Base-by-base conservation (phyloP, 2,113 vertebrate species). In the Charadrius vociferus region DNA sequence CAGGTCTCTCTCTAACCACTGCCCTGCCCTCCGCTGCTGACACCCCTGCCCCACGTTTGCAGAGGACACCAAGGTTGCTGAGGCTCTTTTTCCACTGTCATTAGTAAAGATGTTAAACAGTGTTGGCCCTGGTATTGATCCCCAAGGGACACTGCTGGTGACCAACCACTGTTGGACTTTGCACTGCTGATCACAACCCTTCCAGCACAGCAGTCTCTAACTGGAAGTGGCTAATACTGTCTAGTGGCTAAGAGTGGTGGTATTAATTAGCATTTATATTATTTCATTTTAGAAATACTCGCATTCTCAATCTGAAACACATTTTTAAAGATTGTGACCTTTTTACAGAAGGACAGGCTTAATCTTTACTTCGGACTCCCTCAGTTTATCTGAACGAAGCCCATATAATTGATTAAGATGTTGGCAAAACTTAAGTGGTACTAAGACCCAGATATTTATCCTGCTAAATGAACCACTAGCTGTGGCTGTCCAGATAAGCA, bases 1-100 rank as follows among this genome's bases (percentile, higher is more conserved):
- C 52, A 59, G 7, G 67, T 9, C 10, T 19, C 26, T 41, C 68
- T 36, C 24, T 52, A 12, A 10, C 49, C 6, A 3, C 75, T 86
- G 75, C 55, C 32, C 34, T 49, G 32, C n/a, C 24, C 10, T 34
- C 43, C 19, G 7, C 36, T 0, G 0, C 43, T 37, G 37, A 52
- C 49, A 24, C 4, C 6, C 10, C 32, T 2, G 1, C 12, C 30
- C 27, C 1, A 0, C 0, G 0, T 65, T 72, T 83, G 58, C 75
- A 68, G 80, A 86, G 89, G 34, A 41, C n/a, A 16, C 23, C 12
- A 16, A 8, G 21, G 43, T 47, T 26, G 52, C 29, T 53, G n/a
- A 53, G 34, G 17, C 55, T 49, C 32, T 13, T 70, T 53, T 63
- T n/a, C 30, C 0, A 10, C 49, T 49, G 49, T 23, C 49, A 13